A percentile compares a stretch with the other conserved stretches of the same genome.
phyloP scores from a whole-genome alignment of 2,888 invertebrate species.

The Mesorhabditis sp. region DNA sequence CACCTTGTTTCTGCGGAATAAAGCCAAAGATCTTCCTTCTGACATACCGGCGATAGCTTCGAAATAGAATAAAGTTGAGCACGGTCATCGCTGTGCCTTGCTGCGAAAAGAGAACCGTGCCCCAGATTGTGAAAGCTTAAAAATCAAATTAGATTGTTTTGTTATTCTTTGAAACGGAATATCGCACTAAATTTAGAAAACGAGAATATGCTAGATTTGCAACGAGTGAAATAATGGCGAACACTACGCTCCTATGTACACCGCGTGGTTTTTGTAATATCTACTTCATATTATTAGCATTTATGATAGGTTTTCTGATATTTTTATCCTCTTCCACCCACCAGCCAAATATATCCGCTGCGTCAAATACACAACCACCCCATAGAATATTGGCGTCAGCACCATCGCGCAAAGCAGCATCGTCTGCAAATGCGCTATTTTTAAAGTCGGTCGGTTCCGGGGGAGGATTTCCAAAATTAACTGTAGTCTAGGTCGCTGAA shows the following conservation, averaged over 20 bases:
- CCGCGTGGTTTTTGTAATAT: background rate
- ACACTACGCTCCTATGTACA: too few species aligned
- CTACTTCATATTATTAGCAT: background rate
- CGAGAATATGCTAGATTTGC: too few species aligned
- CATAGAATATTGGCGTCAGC: background rate
- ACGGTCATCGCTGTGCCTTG: slow-evolving; percentile 2
- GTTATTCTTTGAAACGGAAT: too few species aligned
- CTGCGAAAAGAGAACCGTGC: background rate
- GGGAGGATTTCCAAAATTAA: too few species aligned
- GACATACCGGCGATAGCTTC: background rate
- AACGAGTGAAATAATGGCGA: too few species aligned
- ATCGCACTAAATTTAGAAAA: too few species aligned
- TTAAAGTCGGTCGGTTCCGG: background rate
- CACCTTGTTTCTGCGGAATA: background rate
- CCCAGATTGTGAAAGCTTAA: background rate
- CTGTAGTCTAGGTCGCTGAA: too few species aligned
- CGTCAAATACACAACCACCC: background rate
- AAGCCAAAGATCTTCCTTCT: background rate
- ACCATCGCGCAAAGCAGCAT: slow-evolving; percentile 2
- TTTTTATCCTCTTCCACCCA: background rate
- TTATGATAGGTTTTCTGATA: background rate
- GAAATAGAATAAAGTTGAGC: background rate
- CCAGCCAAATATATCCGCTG: slow-evolving; percentile 1
- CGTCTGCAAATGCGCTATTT: background rate
- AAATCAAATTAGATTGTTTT: background rate